phyloP scores from a whole-genome alignment of 1,140 invertebrate genomes.

The Drosophila jambulina region DNA sequence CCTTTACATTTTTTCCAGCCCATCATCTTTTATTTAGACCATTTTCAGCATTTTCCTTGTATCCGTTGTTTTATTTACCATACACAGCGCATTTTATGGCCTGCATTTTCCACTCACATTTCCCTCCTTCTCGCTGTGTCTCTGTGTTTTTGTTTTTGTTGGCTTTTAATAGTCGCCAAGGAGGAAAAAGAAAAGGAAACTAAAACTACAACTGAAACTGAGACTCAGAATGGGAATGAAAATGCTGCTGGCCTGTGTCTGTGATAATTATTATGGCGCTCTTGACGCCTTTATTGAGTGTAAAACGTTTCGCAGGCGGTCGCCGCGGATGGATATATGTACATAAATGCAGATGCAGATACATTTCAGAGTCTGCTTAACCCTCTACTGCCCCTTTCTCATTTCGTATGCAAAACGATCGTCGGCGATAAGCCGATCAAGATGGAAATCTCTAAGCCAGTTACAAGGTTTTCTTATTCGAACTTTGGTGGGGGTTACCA shows the following conservation, averaged over 20 bases:
- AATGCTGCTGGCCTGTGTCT: conserved; percentile 33
- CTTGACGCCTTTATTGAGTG: conserved; percentile 82
- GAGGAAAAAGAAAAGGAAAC: conserved; percentile 1
- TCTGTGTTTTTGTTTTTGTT: conserved; percentile 30
- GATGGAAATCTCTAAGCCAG: conserved; percentile 41
- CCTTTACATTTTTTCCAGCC: not conserved
- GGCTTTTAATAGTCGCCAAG: conserved; percentile 48
- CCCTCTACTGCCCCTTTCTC: conserved; percentile 19
- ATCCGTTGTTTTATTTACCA: conserved; percentile 72
- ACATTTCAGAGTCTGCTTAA: conserved; percentile 2
- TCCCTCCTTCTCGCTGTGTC: not conserved
- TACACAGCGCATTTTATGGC: conserved; percentile 64
- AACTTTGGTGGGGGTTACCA: not conserved
- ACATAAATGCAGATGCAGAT: conserved; percentile 12
- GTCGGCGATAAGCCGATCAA: conserved; percentile 64
- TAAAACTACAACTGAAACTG: not conserved
- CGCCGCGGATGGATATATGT: conserved; percentile 56
- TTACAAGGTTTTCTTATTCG: conserved; percentile 29
- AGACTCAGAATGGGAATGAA: conserved; percentile 15
- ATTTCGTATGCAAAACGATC: conserved; percentile 74
- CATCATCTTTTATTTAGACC: conserved; percentile 28
- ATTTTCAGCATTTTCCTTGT: conserved; percentile 21
- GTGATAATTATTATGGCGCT: conserved; percentile 80
- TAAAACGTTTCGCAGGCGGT: conserved; percentile 76
- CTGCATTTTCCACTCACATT: conserved; percentile 28